Percentiles rank a stretch among this genome's conserved stretches.
phyloP scores from a whole-genome alignment of 2,888 invertebrate genomes.

The Seira ritae region DNA sequence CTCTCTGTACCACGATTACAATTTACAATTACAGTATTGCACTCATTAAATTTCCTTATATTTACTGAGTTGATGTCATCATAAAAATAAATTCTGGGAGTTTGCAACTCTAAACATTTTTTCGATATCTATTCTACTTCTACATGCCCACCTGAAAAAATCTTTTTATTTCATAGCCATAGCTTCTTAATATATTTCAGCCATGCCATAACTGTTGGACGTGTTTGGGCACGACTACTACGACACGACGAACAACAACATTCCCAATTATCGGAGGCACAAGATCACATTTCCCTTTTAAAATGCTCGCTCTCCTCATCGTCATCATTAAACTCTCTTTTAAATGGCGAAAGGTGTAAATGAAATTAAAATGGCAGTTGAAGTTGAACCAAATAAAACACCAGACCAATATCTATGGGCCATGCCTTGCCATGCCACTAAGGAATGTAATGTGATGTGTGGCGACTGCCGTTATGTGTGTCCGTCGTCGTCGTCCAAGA shows the following conservation, averaged over 20 bases:
- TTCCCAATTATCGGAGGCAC: neutral
- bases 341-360: neutral
- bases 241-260: too few relatives aligned
- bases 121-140: too few relatives aligned
- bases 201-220: neutral
- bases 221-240: neutral
- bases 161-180: too few relatives aligned
- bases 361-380: neutral
- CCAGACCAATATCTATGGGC: neutral
- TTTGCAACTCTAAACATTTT: neutral
- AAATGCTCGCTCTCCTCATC: neutral
- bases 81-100: neutral
- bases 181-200: neutral
- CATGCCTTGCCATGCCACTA: too few relatives aligned
- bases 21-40: neutral
- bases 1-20: too few relatives aligned
- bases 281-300: neutral
- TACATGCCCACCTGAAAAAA: too few relatives aligned
- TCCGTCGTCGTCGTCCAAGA: neutral
- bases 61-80: neutral
- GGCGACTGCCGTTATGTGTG: constrained; percentile 44
- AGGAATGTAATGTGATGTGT: constrained; percentile 22
- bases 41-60: neutral
- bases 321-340: neutral
- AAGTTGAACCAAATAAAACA: neutral